Evolutionary conservation across 2,888 invertebrate genomes (phyloP).

Genomic region (Oconnorella tubifera): DNA sequence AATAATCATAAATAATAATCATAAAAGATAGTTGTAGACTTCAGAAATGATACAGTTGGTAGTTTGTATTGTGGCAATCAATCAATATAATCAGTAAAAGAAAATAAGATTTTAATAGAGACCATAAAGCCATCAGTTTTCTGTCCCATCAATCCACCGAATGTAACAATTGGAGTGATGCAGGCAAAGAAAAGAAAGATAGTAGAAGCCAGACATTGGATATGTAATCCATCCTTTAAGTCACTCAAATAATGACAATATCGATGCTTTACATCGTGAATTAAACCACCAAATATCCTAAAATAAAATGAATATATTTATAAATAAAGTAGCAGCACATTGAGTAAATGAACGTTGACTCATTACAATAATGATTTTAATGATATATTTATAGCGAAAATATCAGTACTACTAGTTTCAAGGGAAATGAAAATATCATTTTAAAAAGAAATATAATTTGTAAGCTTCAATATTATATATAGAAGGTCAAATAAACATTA

Average conservation of each 20-base stretch:
- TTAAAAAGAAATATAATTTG: too few relatives aligned
- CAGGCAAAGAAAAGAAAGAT: constrained; percentile 57
- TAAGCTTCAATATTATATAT: too few relatives aligned
- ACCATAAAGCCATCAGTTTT: constrained; percentile 52
- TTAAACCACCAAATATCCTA: constrained; percentile 54
- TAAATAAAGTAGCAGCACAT: background rate
- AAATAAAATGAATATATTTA: too few relatives aligned
- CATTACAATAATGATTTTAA: background rate
- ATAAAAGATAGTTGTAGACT: too few relatives aligned
- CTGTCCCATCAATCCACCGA: constrained; percentile 54
- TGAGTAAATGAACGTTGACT: background rate
- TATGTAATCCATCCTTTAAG: constrained; percentile 53
- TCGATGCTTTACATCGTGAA: constrained; percentile 50
- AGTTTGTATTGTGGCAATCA: background rate
- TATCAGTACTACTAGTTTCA: background rate
- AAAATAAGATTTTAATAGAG: too few relatives aligned
- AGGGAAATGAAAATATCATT: too few relatives aligned
- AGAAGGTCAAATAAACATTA: too few relatives aligned
- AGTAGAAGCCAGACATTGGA: constrained; percentile 53
- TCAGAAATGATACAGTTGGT: background rate
- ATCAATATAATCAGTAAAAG: too few relatives aligned
- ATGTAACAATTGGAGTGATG: constrained; percentile 56
- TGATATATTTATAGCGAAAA: background rate
- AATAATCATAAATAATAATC: too few relatives aligned
- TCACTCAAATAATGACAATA: constrained; percentile 50